Percentiles rank a stretch among this genome's conserved stretches.
These are phyloP conservation scores for Blastobasis adustella DNA, from an alignment of 2,888 invertebrate species.

Conservation along the genomic window DNA sequence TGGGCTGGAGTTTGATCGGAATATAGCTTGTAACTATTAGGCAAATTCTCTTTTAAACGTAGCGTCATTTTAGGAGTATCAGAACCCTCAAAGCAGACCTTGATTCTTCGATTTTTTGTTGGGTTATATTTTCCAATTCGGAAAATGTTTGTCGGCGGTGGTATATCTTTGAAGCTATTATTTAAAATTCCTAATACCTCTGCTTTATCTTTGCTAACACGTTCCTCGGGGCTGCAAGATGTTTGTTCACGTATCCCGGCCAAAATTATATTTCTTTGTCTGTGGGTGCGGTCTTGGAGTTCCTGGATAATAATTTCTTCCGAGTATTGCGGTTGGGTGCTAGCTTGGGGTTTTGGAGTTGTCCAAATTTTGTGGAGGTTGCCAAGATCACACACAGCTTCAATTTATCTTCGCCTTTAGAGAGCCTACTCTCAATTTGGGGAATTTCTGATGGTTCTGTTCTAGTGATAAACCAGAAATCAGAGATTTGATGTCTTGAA, in stretches of 20 bases:
- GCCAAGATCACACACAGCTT: background rate
- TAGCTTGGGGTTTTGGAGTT: background rate
- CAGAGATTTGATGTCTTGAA: conserved; percentile 1
- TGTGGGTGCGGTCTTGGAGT: background rate
- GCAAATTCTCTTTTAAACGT: background rate
- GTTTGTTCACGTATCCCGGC: conserved; percentile 1
- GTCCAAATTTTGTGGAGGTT: background rate
- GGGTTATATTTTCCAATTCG: conserved; percentile 3
- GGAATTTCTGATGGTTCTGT: background rate
- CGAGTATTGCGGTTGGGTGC: background rate
- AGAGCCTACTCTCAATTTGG: background rate
- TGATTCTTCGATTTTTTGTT: conserved; percentile 3
- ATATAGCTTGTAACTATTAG: background rate
- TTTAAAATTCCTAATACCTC: background rate
- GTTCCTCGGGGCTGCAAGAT: background rate
- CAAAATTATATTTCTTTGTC: conserved; percentile 2
- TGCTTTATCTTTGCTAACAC: background rate
- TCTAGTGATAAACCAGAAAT: background rate
- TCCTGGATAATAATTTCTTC: background rate
- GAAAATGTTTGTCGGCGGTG: background rate
- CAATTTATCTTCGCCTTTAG: background rate
- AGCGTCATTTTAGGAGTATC: conserved; percentile 1
- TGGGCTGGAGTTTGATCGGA: too few species aligned
- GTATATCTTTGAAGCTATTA: background rate
- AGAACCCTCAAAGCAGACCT: conserved; percentile 1